Percentiles rank a stretch among this genome's conserved stretches.
Evolutionary conservation across 1,140 invertebrate species (phyloP).

Genomic region (Aphidius ervi): DNA sequence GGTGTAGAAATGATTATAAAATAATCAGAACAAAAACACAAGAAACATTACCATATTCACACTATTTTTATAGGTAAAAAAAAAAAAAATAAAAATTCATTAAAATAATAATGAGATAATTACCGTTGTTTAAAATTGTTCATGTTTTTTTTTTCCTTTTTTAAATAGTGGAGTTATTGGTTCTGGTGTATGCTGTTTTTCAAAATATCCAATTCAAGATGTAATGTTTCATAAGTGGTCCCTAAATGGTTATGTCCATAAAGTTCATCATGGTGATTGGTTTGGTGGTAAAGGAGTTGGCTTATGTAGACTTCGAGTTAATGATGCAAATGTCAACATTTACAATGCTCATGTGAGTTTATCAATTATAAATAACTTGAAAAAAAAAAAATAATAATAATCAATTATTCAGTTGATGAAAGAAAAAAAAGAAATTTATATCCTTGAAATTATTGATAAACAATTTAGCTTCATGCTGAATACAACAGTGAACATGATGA

Average conservation of each 20-base stretch:
- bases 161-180: conserved; percentile 78
- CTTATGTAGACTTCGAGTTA: conserved; percentile 69
- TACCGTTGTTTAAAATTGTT: background rate
- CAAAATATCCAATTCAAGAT: conserved; percentile 80
- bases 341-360: conserved; percentile 87
- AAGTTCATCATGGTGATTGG: conserved; percentile 96
- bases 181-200: conserved; percentile 88
- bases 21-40: conserved; percentile 62
- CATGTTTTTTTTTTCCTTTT: no score
- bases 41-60: conserved; percentile 70
- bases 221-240: conserved; percentile 89
- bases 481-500: conserved; percentile 82
- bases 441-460: conserved; percentile 2
- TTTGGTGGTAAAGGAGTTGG: conserved; percentile 96
- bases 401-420: no score
- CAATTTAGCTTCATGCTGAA: conserved; percentile 85
- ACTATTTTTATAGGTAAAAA: conserved; percentile 90
- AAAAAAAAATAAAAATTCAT: conserved; percentile 11
- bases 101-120: conserved; percentile 14
- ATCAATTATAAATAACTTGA: background rate
- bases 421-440: no score
- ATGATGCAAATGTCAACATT: conserved; percentile 72
- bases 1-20: conserved; percentile 75
- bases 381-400: no score
- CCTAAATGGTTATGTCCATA: conserved; percentile 95